These are phyloP conservation scores for Oplegnathus fasciatus DNA, from an alignment of 2,113 vertebrate genomes.

Conservation along the genomic window DNA sequence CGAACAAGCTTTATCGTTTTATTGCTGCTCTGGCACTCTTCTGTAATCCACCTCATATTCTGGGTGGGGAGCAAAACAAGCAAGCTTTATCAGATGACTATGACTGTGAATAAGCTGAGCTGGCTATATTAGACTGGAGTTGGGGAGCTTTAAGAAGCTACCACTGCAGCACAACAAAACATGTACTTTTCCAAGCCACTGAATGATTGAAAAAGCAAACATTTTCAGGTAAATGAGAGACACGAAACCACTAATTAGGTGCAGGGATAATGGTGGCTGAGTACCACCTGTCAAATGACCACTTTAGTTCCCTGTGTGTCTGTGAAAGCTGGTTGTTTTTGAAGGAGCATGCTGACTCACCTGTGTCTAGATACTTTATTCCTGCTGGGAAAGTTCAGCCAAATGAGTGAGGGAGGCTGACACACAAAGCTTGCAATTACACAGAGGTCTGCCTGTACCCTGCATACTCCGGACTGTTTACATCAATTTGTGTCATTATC, in stretches of 20 bases:
- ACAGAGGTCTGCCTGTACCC: slow-evolving; percentile 41
- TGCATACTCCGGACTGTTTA: slow-evolving; percentile 46
- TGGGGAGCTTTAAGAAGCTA: slow-evolving; percentile 48
- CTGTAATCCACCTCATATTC: slow-evolving; percentile 71
- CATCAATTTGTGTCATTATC: slow-evolving; percentile 61
- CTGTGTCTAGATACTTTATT: slow-evolving; percentile 49
- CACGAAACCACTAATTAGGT: slow-evolving; percentile 73
- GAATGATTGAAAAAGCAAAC: slow-evolving; percentile 77
- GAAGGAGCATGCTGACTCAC: slow-evolving; percentile 72
- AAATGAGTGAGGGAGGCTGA: slow-evolving; percentile 61
- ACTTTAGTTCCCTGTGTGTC: slow-evolving; percentile 60
- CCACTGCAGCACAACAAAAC: slow-evolving; percentile 63
- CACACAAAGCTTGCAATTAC: slow-evolving; percentile 66
- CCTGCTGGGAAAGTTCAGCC: slow-evolving; percentile 55
- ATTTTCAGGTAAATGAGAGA: slow-evolving; percentile 74
- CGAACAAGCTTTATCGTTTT: slow-evolving; percentile 74
- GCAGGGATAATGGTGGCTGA: slow-evolving; percentile 71
- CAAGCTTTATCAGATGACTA: slow-evolving; percentile 79
- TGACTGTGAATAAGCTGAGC: slow-evolving; percentile 71
- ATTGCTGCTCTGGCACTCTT: slow-evolving; percentile 73
- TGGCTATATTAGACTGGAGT: slow-evolving; percentile 64
- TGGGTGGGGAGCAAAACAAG: slow-evolving; percentile 82
- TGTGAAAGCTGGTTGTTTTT: slow-evolving; percentile 72
- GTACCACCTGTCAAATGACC: slow-evolving; percentile 79
- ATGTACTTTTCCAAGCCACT: slow-evolving; percentile 70